Percentiles rank a stretch among this genome's conserved stretches.
Evolutionary conservation across 2,113 vertebrate species (phyloP).

Genomic region (Uria lomvia): DNA sequence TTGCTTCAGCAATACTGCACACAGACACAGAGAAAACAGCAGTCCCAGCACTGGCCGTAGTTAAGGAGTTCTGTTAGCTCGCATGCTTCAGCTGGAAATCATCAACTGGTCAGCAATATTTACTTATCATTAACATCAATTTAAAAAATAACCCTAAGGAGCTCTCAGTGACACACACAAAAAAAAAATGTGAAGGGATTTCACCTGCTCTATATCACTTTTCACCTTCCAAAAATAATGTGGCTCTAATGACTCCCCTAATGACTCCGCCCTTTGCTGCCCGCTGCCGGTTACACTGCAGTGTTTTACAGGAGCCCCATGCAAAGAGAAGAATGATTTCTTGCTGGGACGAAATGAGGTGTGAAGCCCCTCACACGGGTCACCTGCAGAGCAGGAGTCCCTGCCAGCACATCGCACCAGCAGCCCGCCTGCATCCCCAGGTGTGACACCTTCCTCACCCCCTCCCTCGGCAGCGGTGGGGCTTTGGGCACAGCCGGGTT

Average conservation of each 20-base stretch:
- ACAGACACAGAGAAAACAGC: neutral
- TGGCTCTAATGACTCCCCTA: neutral
- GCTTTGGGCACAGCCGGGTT: neutral
- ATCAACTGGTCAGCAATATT: neutral
- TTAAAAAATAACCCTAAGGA: neutral
- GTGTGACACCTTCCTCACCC: neutral
- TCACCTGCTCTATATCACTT: neutral
- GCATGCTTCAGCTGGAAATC: neutral
- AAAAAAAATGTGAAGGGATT: neutral
- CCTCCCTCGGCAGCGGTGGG: accelerated
- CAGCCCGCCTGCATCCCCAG: neutral
- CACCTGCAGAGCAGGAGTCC: neutral
- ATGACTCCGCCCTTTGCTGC: neutral
- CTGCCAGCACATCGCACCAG: neutral
- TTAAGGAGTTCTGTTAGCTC: neutral
- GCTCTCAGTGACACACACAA: neutral
- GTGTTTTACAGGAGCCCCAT: neutral
- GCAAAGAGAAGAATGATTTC: neutral
- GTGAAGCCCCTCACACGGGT: neutral
- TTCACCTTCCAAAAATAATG: neutral
- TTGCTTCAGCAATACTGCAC: neutral
- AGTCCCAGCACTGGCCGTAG: accelerated
- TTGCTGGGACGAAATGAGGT: neutral
- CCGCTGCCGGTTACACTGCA: accelerated
- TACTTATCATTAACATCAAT: neutral